Evolutionary conservation across 2,888 invertebrate species (phyloP), one percentile per base, ranked within the genome.

Genomic region (Lissocephala sabroskyi): DNA sequence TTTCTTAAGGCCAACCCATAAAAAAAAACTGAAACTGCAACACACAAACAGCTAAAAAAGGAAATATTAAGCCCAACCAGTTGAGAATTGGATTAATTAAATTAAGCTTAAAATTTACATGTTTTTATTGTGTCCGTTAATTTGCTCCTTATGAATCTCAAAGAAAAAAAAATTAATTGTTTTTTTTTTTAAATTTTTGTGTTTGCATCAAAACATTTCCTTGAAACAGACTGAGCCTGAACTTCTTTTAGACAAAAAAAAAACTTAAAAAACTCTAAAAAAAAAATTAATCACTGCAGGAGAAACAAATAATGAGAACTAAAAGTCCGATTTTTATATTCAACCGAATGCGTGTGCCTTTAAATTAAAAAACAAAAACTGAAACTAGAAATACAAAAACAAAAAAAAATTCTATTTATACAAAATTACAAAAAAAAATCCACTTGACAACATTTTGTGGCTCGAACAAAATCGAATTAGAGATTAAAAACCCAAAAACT

Each of bases 71-170:
- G 7, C 23, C 23, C 55, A 52, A 45, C 45, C 56, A 39, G 63
- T 65, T 63, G 53, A 30, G 55, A 63, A 51, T 63, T n/a, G 30
- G 11, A 4, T 30, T n/a, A 30, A 55, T 39, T 44, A 50, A 46
- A 56, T 41, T 50, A 50, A 50, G 46, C 51, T 47, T 49, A 55
- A 35, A 35, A 9, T 7, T 35, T 23, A 35, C 13, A 52, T 61
- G 47, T 59, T 59, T 56, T 33, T n/a, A 48, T 47, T 50, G 65
- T 56, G 46, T 48, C 40, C 41, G 37, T 45, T 44, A 50, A 33
- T 44, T 41, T 71, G 66, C 67, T 79, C 70, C 71, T 80, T 66
- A 66, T 67, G 82, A 82, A 82, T 82, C 82, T 82, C 82, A 82
- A 73, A 55, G 40, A 63, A 54, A 51, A 67, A 54, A 59, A 37